phyloP scores from a whole-genome alignment of 1,140 invertebrate genomes.

The Macrosteles quadrilineatus region DNA sequence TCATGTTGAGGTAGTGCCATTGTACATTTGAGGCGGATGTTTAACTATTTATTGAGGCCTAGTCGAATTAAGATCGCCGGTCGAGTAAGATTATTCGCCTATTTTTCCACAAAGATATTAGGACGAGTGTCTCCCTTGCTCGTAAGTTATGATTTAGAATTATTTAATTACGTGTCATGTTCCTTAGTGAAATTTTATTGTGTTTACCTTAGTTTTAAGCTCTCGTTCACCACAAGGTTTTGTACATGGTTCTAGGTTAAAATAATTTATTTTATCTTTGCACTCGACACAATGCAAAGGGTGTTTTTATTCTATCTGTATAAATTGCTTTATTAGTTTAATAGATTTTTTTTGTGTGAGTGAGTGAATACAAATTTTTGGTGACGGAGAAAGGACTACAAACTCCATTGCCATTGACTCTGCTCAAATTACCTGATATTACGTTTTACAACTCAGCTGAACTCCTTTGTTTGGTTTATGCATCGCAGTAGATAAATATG shows the following conservation, averaged over 20 bases:
- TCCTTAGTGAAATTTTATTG: background rate
- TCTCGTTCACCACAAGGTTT: too few species aligned
- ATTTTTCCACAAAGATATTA: conserved; percentile 22
- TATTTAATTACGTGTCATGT: conserved; percentile 9
- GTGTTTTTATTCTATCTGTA: too few species aligned
- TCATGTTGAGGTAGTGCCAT: conserved; percentile 34
- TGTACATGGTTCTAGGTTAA: too few species aligned
- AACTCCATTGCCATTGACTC: background rate
- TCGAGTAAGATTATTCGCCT: conserved; percentile 11
- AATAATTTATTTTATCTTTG: too few species aligned
- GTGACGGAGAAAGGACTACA: background rate
- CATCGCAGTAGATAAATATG: background rate
- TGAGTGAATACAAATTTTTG: background rate
- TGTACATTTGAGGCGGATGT: conserved; percentile 17
- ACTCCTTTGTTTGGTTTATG: background rate
- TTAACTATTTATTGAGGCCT: conserved; percentile 11
- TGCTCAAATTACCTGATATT: background rate
- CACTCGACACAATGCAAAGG: too few species aligned
- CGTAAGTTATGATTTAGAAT: conserved; percentile 8
- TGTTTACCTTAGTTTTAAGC: conserved; percentile 15
- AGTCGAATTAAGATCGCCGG: background rate
- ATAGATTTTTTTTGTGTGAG: too few species aligned
- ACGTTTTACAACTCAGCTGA: background rate
- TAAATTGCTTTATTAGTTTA: too few species aligned
- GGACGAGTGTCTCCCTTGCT: background rate